Base-by-base conservation (phyloP, 92 coral and sea anemone genomes). In the Bergia puertoricense region DNA sequence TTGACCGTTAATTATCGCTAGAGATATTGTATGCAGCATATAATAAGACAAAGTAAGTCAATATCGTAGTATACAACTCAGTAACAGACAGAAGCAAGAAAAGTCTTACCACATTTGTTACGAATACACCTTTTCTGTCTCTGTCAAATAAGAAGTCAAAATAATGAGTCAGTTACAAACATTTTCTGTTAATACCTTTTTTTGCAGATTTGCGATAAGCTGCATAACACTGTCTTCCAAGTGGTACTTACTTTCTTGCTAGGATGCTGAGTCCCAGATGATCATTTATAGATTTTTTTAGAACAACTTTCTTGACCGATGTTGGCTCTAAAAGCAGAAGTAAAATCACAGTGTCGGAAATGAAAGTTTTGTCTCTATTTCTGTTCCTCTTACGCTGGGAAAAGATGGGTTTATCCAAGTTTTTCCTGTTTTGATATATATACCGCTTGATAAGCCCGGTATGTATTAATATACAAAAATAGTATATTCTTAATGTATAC, bases 221-320 rank as follows among this genome's bases (percentile, higher is more conserved):
- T 2, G 0, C 7, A 22, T 20, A 62, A 16, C 3, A 62, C 23
- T 20, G 4, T 62, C 20, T 57, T 30, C 20, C 66, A 1, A 13
- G 6, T 22, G 6, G 2, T 46, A 81, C 92, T 86, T 89, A 92
- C 97, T 86, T 94, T 72, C 95, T 91, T 22, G 94, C 95, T 13
- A 94, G 86, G 82, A 94, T 91, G 73, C 97, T 92, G 73, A 94
- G 89, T 15, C 97, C 97, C 10, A 94, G n/a, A 38, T 93, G 89
- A 16, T 92, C 95, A 8, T 90, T 94, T 59, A 94, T 92, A 38
- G 95, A 81, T 54, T 94, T 94, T n/a, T 69, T 87, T 40, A 94
- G 89, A 14, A 88, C 90, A 39, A 94, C 95, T 65, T 94, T 93
- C 40, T 91, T 86, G 16, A 92, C 51, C 1, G 76, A 40, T 36